phyloP scores from a whole-genome alignment of 2,797 vertebrate genomes.

The Sebastes miniatus region DNA sequence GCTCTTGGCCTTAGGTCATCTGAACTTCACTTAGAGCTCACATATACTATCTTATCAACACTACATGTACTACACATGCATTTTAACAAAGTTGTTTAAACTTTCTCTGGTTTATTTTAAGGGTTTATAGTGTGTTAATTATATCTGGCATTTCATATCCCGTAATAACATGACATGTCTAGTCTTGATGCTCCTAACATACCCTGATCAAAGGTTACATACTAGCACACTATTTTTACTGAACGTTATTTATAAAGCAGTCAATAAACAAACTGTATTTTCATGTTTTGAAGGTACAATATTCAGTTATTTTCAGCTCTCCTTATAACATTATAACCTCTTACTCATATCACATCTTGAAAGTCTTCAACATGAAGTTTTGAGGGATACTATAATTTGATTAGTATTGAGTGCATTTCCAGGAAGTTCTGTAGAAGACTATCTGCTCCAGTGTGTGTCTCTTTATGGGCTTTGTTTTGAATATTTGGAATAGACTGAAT shows the following conservation, averaged over 20 bases:
- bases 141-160: slow-evolving; percentile 2
- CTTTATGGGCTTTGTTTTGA: slow-evolving; percentile 45
- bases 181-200: neutral
- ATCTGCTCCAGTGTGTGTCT: neutral
- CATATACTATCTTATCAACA: neutral
- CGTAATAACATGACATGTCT: neutral
- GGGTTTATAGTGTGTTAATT: neutral
- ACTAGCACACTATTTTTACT: slow-evolving; percentile 34
- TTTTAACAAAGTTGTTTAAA: neutral
- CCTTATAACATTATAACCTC: neutral
- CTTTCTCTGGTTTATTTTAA: slow-evolving; percentile 3
- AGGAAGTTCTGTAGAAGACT: neutral
- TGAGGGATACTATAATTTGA: neutral
- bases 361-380: neutral
- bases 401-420: neutral
- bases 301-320: neutral
- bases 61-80: neutral
- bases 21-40: slow-evolving; percentile 20
- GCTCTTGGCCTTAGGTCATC: slow-evolving; percentile 49
- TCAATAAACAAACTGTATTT: neutral
- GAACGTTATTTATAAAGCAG: slow-evolving; percentile 27
- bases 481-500: slow-evolving; percentile 46
- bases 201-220: slow-evolving; percentile 12
- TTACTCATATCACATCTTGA: neutral
- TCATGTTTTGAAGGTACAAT: neutral